Base-by-base conservation (phyloP, 1,140 invertebrate genomes). In the Parapsyche elsis region DNA sequence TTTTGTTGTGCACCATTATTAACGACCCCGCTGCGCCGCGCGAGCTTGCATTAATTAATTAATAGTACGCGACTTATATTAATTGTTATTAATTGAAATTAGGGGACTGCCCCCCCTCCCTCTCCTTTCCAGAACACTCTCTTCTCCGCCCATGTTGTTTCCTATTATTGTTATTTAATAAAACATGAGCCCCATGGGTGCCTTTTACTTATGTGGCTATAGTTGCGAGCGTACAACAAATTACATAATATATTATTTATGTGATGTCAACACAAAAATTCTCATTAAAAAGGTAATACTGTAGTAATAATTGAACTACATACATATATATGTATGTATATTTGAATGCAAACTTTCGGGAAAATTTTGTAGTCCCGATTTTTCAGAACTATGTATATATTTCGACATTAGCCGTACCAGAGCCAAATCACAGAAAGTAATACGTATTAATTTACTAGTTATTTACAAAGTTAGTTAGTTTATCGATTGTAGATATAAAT, bases 91-190 rank as follows among this genome's bases (percentile, higher is more conserved):
- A 67, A 67, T 67, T 67, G 23, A 26, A 67, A 67, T 67, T 24
- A 67, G 9, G 24, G 24, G 24, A 5, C 0, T 4, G 49, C 24
- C 10, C 24, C 9, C 7, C 21, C 16, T 61, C 16, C 57, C 1
- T 19, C 14, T 61, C 57, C 16, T n/a, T n/a, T n/a, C 21, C 14
- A 19, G 1, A 19, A n/a, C n/a, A n/a, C n/a, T n/a, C n/a, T n/a
- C n/a, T n/a, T n/a, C n/a, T 61, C 57, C 57, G 16, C 19, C 16
- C 57, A 19, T 21, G 9, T 61, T 16, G 10, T 19, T 61, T 12
- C 2, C 26, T 67, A 67, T 67, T 67, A 67, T 67, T 67, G 23
- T 24, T 67, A 67, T 67, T 67, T 67, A 67, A 67, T 67, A 67
- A 67, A 67, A 67, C 64, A 67, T 67, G 2, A 67, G 24, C 14